phyloP scores from a whole-genome alignment of 30 jellyfish, hydroid and myxozoan genomes.

The Turritopsis rubra region DNA sequence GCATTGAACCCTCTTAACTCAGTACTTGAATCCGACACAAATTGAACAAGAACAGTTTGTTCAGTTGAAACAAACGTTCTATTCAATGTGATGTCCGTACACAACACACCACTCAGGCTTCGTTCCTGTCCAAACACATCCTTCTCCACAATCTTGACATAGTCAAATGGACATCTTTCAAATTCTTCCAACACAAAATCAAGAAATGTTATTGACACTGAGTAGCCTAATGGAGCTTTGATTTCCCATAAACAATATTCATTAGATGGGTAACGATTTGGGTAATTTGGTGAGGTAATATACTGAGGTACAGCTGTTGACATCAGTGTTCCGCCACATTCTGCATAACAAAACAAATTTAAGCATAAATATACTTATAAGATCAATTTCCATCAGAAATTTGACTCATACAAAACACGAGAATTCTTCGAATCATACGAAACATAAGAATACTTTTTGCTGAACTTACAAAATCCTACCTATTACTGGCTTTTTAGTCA shows the following conservation, averaged over 20 bases:
- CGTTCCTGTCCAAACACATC: background rate
- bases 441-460: too few relatives aligned
- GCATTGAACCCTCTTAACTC: conserved; percentile 4
- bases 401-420: background rate
- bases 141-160: background rate
- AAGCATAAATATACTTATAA: background rate
- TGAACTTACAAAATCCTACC: background rate
- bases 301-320: conserved; percentile 42
- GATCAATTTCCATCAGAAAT: too few relatives aligned
- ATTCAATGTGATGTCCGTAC: background rate
- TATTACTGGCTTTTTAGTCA: background rate
- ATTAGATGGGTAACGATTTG: conserved; percentile 42
- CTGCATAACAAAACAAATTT: conserved; percentile 40
- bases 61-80: background rate
- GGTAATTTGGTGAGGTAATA: conserved; percentile 53
- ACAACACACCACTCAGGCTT: background rate
- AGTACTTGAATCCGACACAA: background rate
- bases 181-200: background rate
- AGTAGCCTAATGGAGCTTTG: background rate
- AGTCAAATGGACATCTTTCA: background rate
- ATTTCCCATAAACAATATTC: background rate
- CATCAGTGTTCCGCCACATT: conserved; percentile 67
- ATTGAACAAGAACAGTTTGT: background rate
- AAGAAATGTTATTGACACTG: background rate
- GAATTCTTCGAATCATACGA: background rate